A percentile compares a stretch with the other conserved stretches of the same genome.
Evolutionary conservation across 2,888 invertebrate species (phyloP).

Genomic region (Octodonta nipae): DNA sequence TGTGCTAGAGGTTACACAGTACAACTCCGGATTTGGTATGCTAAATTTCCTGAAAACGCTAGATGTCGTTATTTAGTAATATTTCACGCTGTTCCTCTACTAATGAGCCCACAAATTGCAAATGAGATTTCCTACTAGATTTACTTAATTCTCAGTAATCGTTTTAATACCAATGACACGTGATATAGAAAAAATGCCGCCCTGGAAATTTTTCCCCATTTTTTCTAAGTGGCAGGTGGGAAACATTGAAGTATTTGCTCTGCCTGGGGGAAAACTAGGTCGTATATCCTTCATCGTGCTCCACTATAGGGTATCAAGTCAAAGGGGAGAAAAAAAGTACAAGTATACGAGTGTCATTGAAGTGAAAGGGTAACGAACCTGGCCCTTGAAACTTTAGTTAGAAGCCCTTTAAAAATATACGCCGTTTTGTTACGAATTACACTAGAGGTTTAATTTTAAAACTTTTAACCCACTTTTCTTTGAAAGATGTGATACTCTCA

Average conservation of each 20-base stretch:
- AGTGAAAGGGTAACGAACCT: conserved; percentile 11
- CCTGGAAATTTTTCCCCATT: conserved; percentile 7
- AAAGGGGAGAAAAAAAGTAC: conserved; percentile 1
- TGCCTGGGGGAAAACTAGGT: conserved; percentile 6
- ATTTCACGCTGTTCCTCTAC: too few species aligned
- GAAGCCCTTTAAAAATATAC: neutral
- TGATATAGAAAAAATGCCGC: conserved; percentile 4
- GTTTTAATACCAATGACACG: too few species aligned
- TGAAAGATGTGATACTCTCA: too few species aligned
- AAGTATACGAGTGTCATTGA: conserved; percentile 8
- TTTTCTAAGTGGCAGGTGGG: conserved; percentile 7
- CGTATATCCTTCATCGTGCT: too few species aligned
- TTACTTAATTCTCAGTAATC: too few species aligned
- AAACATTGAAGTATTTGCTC: conserved; percentile 9
- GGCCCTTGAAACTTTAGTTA: conserved; percentile 8
- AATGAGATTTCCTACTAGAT: too few species aligned
- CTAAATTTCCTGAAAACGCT: too few species aligned
- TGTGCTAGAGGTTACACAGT: too few species aligned
- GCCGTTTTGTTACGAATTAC: conserved; percentile 1
- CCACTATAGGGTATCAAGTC: too few species aligned
- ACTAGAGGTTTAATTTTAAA: conserved; percentile 2
- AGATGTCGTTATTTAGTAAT: too few species aligned
- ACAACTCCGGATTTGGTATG: too few species aligned
- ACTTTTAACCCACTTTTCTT: conserved; percentile 2
- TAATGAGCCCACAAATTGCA: too few species aligned